These are phyloP conservation scores for Troglohyphantes excavatus DNA, from an alignment of 2,888 invertebrate genomes.

Conservation along the genomic window DNA sequence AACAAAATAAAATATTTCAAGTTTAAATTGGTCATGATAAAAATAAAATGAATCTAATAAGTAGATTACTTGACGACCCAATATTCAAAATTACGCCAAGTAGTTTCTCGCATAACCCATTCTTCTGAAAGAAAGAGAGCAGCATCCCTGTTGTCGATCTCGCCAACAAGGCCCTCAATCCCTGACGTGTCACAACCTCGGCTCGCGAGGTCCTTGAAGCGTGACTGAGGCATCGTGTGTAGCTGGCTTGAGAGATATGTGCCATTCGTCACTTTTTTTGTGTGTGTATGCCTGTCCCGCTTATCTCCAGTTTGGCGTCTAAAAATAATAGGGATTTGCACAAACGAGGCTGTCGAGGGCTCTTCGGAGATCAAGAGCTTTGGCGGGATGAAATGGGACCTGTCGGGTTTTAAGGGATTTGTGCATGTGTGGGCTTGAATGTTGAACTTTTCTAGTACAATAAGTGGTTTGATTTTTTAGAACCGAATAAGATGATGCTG, in stretches of 20 bases:
- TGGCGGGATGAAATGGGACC: neutral
- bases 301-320: neutral
- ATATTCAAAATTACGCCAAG: too few species aligned
- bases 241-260: neutral
- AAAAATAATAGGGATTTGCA: neutral
- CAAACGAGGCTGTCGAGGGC: conserved; percentile 9
- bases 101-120: neutral
- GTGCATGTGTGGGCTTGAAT: neutral
- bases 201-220: neutral
- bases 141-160: neutral
- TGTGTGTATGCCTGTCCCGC: neutral
- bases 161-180: neutral
- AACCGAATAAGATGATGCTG: too few species aligned
- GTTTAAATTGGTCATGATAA: too few species aligned
- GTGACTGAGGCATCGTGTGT: conserved; percentile 1
- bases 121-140: neutral
- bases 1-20: too few species aligned
- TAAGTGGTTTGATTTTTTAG: too few species aligned
- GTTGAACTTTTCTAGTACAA: too few species aligned
- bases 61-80: too few species aligned
- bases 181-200: neutral
- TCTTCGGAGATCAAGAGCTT: neutral
- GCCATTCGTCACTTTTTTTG: neutral
- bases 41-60: too few species aligned
- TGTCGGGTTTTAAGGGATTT: neutral